Conservation (phyloP, 1,140 invertebrate genomes). For the Leptinotarsa texana region DNA sequence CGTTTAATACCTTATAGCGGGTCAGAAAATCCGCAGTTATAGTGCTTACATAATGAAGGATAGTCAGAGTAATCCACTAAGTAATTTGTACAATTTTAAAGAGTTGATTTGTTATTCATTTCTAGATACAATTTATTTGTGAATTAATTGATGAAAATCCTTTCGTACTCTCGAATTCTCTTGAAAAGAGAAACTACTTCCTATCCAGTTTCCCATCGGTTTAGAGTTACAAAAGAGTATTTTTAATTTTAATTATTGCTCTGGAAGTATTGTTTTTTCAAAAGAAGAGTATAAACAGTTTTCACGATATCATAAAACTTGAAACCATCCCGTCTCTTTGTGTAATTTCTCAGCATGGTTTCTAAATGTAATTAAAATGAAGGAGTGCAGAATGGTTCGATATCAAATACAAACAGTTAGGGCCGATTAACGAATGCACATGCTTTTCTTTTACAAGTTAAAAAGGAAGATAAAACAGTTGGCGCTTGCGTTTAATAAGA, state of each 20-base stretch:
- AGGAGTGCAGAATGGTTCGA: no score
- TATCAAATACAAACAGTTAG: no score
- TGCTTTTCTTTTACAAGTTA: no score
- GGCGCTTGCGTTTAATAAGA: no score
- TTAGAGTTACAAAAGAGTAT: neutral
- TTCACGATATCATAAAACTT: neutral
- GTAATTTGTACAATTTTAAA: neutral
- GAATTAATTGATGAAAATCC: neutral
- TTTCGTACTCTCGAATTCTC: neutral
- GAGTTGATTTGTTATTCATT: neutral
- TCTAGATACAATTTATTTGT: neutral
- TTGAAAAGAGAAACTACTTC: neutral
- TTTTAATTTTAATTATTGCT: neutral
- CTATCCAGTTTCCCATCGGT: neutral
- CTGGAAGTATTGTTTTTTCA: neutral
- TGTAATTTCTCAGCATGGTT: neutral
- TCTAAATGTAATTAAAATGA: no score
- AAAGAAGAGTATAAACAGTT: neutral
- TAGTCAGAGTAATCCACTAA: neutral
- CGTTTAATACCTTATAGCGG: neutral
- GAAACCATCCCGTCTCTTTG: neutral
- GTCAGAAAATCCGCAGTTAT: conserved; percentile 2
- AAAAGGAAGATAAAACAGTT: no score
- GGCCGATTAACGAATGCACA: no score
- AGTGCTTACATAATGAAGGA: neutral